A percentile compares a stretch with the other conserved stretches of the same genome.
phyloP scores from a whole-genome alignment of 2,888 invertebrate genomes.

The Diaphora mendica region DNA sequence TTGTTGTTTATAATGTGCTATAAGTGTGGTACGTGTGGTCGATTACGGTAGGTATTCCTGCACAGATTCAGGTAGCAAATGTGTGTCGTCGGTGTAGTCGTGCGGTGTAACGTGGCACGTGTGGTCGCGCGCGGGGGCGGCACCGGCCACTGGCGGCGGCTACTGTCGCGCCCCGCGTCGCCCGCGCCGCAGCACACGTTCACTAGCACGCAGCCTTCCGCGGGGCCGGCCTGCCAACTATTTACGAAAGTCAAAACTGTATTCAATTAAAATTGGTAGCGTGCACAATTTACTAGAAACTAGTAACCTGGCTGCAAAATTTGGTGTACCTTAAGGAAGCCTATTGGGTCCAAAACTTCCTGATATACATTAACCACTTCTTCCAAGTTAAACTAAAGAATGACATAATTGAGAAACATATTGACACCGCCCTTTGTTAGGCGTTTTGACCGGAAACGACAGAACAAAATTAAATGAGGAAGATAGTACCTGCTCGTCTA shows the following conservation, averaged over 20 bases:
- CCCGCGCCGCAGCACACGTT: constrained; percentile 24
- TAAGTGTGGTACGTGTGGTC: too few species aligned
- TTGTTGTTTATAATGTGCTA: too few species aligned
- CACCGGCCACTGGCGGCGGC: constrained; percentile 49
- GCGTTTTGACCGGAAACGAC: too few species aligned
- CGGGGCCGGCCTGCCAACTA: constrained; percentile 47
- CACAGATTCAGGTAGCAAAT: constrained; percentile 36
- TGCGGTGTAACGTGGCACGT: constrained; percentile 43
- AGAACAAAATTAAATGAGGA: too few species aligned
- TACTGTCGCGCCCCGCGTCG: constrained; percentile 53
- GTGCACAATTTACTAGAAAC: neutral
- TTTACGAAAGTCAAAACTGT: neutral
- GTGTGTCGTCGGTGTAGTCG: constrained; percentile 63
- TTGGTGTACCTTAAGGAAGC: too few species aligned
- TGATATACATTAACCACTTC: too few species aligned
- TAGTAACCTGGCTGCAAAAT: neutral
- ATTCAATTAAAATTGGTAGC: neutral
- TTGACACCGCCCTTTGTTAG: too few species aligned
- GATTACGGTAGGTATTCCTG: neutral
- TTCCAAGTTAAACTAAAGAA: neutral
- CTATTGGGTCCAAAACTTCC: too few species aligned
- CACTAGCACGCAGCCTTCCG: constrained; percentile 48
- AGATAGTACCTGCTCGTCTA: too few species aligned
- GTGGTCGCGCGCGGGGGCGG: constrained; percentile 55
- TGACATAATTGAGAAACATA: too few species aligned